Base-by-base conservation (phyloP, 2,113 vertebrate genomes). In the Equus quagga region DNA sequence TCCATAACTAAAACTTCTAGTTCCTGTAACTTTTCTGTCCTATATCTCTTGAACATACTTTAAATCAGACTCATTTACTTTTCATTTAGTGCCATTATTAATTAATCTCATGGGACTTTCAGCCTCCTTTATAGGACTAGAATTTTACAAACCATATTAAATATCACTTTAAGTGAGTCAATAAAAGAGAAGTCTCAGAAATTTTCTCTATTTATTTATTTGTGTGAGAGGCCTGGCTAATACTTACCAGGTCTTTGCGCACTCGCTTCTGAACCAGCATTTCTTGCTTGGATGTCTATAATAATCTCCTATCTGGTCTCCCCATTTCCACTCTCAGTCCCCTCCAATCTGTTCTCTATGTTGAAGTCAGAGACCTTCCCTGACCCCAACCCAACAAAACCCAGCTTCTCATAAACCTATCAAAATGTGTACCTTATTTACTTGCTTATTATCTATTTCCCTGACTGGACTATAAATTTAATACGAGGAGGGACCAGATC, bases 321-420 rank as follows among this genome's bases (percentile, higher is more conserved):
- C 33, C 13, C 12, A 72, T 46, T 94, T 82, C 60, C 54, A 92
- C 56, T 28, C 12, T 69, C 49, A 89, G 19, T 69, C 24, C 51
- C 36, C 44, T 89, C 85, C 8, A 1, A 79, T 31, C n/a, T 70
- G 23, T 80, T 89, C 44, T 62, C 73, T 81, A 58, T 23, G 12
- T 13, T 70, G 3, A 92, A 67, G 58, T 51, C 24, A 82, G 18
- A 96, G 44, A 78, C 33, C 1, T 64, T 84, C 12, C 69, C 28
- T 54, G 28, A 84, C 21, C 88, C 26, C 46, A 94, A 89, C 17
- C 33, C 46, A 94, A 93, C 26, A 94, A 89, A 96, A 86, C 15
- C 23, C n/a, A 82, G 14, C 49, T 97, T 87, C 54, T 85, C 65
- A 91, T 17, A 91, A 81, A 82, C 14, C 58, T 96, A 69, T 36